Evolutionary conservation across 2,797 vertebrate species (phyloP), one percentile per base, ranked within the genome.

Genomic region (Melanotaenia parkinsoni): DNA sequence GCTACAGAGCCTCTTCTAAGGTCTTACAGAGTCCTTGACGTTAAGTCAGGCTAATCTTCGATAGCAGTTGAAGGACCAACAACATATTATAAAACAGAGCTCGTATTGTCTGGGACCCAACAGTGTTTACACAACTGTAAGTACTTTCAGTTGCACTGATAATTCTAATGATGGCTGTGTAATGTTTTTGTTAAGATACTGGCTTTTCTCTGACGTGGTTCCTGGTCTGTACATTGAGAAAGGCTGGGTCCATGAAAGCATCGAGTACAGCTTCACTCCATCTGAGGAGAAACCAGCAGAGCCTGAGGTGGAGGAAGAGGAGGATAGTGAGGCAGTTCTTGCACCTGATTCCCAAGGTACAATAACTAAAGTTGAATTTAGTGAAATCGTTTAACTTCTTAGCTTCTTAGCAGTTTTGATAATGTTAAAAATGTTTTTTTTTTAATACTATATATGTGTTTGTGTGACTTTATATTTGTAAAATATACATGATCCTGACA

Each of bases 191-290:
- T 78, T n/a, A 72, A 99, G 98, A 80, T 99, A 98, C 80, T 99
- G 98, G 98, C 94, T 99, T 43, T 99, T 99, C 91, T 99, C 97
- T 0, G 97, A 99, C 28, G 96, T 97, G 64, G 96, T 98, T 85
- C 98, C 98, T 38, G 98, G 98, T 22, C 93, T 99, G 70, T 99
- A 97, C 89, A 93, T 99, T 26, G 98, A 99, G 88, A 99, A 99
- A 77, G 97, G 98, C 67, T 99, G 98, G 98, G 97, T 98, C 2
- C 95, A 98, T 11, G 96, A 98, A 65, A 94, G 96, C 81, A 97
- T 99, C 40, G 94, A 97, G 82, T 99, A 99, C 89, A 95, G 80
- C 74, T 98, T 96, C 85, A 94, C 80, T 12, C 95, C 94, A 3
- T 91, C 90, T 13, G 95, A 96, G 33, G 94, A 33, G 32, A 91